Evolutionary conservation across 1,140 invertebrate species (phyloP).

Genomic region (Cydia pomonella): DNA sequence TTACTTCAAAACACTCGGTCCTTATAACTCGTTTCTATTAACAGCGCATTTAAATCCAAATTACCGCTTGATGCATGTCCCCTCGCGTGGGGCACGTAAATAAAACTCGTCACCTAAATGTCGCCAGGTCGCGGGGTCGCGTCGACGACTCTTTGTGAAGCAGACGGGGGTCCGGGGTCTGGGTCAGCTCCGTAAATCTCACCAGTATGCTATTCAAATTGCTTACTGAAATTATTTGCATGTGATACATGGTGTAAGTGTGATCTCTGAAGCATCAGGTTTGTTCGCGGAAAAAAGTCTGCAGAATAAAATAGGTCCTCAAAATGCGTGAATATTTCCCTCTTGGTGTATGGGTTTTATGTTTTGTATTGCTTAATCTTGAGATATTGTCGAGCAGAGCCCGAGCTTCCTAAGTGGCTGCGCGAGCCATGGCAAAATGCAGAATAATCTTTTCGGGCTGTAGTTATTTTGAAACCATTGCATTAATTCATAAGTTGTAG

Average conservation of each 20-base stretch:
- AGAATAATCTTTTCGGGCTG: too few species aligned
- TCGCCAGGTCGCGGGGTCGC: conserved; percentile 46
- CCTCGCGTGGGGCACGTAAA: conserved; percentile 37
- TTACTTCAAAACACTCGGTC: background rate
- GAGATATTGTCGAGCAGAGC: too few species aligned
- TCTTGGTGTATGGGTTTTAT: too few species aligned
- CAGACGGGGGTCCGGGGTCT: conserved; percentile 50
- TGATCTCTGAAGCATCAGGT: background rate
- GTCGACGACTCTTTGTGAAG: conserved; percentile 61
- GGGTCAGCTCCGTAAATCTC: conserved; percentile 49
- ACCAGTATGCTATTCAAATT: background rate
- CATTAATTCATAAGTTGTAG: too few species aligned
- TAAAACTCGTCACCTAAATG: conserved; percentile 35
- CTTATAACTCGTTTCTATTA: background rate
- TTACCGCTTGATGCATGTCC: conserved; percentile 16
- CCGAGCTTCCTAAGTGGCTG: too few species aligned
- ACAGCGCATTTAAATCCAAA: background rate
- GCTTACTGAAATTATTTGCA: background rate
- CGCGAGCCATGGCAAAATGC: too few species aligned
- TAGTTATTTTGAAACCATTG: too few species aligned
- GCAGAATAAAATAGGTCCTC: too few species aligned
- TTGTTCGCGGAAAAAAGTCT: too few species aligned
- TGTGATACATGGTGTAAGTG: background rate
- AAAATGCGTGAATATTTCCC: too few species aligned
- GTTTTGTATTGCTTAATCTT: too few species aligned